phyloP scores from a whole-genome alignment of 30 jellyfish, hydroid and myxozoan genomes.

The Turritopsis dohrnii region DNA sequence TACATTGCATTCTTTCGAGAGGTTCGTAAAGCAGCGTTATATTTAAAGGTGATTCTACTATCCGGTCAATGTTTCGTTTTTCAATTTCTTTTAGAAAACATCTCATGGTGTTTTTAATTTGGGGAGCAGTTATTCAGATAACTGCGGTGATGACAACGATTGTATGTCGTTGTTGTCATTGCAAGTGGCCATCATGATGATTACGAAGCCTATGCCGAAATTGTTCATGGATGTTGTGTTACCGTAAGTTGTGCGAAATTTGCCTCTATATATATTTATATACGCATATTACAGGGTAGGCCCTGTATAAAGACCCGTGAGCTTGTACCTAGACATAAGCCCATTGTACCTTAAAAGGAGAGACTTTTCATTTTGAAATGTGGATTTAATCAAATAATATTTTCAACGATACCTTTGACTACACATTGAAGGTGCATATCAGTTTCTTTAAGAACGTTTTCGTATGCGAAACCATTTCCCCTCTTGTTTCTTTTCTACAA shows the following conservation, averaged over 20 bases:
- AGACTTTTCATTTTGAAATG: background rate
- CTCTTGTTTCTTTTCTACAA: too few species aligned
- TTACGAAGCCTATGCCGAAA: slow-evolving; percentile 89
- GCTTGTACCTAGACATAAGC: too few species aligned
- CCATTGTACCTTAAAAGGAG: too few species aligned
- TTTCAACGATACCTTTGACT: too few species aligned
- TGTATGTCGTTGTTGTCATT: slow-evolving; percentile 78
- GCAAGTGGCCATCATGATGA: slow-evolving; percentile 86
- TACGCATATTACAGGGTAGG: background rate
- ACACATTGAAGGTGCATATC: too few species aligned
- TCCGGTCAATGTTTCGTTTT: too few species aligned
- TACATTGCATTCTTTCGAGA: slow-evolving; percentile 91
- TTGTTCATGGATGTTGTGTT: slow-evolving; percentile 45
- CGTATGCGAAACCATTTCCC: too few species aligned
- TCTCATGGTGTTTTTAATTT: slow-evolving; percentile 58
- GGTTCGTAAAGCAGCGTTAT: slow-evolving; percentile 29
- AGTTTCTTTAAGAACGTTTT: background rate
- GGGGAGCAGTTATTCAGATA: slow-evolving; percentile 72
- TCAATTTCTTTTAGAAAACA: slow-evolving; percentile 38
- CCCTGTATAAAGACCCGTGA: background rate
- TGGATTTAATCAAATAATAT: too few species aligned
- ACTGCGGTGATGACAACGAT: slow-evolving; percentile 67
- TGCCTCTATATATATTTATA: background rate
- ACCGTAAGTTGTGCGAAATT: slow-evolving; percentile 79
- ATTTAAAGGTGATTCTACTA: too few species aligned